Conservation (phyloP, 2,113 vertebrate species). For the Acanthochromis polyacanthus region DNA sequence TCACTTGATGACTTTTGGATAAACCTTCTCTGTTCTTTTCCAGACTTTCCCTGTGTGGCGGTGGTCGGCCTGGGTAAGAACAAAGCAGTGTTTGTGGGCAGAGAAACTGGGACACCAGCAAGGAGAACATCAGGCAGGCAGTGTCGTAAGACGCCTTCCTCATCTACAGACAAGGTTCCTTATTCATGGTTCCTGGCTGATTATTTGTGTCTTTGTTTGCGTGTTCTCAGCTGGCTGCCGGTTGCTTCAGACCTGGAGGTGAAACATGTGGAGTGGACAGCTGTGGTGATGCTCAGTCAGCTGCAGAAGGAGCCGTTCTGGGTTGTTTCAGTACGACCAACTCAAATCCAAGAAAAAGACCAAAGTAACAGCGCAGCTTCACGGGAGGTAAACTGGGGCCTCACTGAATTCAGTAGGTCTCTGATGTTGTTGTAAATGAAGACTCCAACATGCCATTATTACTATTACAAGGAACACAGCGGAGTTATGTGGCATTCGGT, state of each 20-base stretch:
- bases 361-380: constrained; percentile 84
- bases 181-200: not conserved
- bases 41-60: constrained; percentile 92
- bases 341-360: constrained; percentile 94
- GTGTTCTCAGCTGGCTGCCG: constrained; percentile 88
- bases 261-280: constrained; percentile 92
- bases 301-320: constrained; percentile 94
- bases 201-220: not conserved
- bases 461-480: too few relatives aligned
- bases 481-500: too few relatives aligned
- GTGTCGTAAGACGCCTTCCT: constrained; percentile 81
- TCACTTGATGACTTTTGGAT: not conserved
- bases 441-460: not conserved
- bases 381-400: constrained; percentile 86
- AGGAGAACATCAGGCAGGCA: constrained; percentile 93
- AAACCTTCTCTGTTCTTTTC: not conserved
- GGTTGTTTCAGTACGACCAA: constrained; percentile 92
- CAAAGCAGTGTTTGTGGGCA: constrained; percentile 84
- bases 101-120: constrained; percentile 93
- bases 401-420: not conserved
- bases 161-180: not conserved
- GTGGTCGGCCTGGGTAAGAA: constrained; percentile 92
- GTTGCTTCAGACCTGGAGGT: constrained; percentile 93
- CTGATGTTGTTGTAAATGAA: not conserved
- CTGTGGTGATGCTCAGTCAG: constrained; percentile 93